These are phyloP conservation scores for Parazoanthus darwini DNA, from an alignment of 92 coral and sea anemone genomes.

Conservation along the genomic window DNA sequence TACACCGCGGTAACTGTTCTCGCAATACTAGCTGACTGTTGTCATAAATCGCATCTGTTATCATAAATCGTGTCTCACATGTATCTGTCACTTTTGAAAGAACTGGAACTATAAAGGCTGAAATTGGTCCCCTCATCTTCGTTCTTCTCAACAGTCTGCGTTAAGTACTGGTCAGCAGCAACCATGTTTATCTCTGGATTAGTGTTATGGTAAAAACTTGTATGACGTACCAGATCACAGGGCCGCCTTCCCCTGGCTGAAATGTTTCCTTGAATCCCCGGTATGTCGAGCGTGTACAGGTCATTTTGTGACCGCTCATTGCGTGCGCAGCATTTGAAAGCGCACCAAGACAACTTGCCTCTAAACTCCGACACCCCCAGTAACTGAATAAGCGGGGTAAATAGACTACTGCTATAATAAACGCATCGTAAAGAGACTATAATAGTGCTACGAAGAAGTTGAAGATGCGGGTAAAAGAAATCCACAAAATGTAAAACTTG, in stretches of 20 bases:
- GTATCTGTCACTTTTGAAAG: neutral
- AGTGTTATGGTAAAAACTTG: slow-evolving; percentile 11
- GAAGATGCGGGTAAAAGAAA: slow-evolving; percentile 29
- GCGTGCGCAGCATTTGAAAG: slow-evolving; percentile 29
- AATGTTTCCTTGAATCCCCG: slow-evolving; percentile 12
- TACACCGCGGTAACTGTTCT: too few relatives aligned
- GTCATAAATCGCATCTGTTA: neutral
- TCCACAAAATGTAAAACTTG: slow-evolving; percentile 23
- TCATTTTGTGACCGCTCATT: neutral
- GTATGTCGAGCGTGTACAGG: slow-evolving; percentile 16
- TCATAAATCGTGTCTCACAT: neutral
- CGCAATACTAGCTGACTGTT: too few relatives aligned
- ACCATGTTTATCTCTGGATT: slow-evolving; percentile 21
- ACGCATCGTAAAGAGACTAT: slow-evolving; percentile 4
- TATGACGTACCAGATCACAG: slow-evolving; percentile 22
- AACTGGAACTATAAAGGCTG: slow-evolving; percentile 7
- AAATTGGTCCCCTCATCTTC: neutral
- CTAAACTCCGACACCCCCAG: slow-evolving; percentile 18
- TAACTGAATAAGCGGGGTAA: slow-evolving; percentile 16
- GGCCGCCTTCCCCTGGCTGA: neutral
- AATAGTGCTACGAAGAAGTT: neutral
- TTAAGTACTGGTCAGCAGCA: slow-evolving; percentile 16
- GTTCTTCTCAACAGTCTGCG: slow-evolving; percentile 4
- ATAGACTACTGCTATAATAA: slow-evolving; percentile 10
- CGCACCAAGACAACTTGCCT: slow-evolving; percentile 6